Percentiles rank a stretch among this genome's conserved stretches.
Conservation (phyloP, 2,113 vertebrate species). For the Brienomyrus brachyistius region DNA sequence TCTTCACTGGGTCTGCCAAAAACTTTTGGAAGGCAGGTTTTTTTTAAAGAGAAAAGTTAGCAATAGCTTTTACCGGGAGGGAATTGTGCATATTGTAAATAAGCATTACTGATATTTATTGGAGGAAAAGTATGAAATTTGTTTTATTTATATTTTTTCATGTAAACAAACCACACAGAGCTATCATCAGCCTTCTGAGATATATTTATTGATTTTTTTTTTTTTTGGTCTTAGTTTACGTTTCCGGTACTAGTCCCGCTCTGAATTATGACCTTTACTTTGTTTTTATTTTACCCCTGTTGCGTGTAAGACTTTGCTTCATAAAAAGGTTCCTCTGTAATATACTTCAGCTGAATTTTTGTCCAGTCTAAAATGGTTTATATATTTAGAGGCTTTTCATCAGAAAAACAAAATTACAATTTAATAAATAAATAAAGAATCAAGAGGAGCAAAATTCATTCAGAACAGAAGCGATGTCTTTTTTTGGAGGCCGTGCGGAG, state of each 20-base stretch:
- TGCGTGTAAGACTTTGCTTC: background rate
- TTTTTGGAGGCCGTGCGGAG: slow-evolving; percentile 37
- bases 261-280: slow-evolving; percentile 27
- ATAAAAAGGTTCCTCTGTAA: background rate
- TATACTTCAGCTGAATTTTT: background rate
- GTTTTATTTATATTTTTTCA: slow-evolving; percentile 77
- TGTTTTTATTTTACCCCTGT: slow-evolving; percentile 9
- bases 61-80: slow-evolving; percentile 37
- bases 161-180: slow-evolving; percentile 44
- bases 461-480: slow-evolving; percentile 20
- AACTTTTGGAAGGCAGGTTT: slow-evolving; percentile 17
- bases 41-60: slow-evolving; percentile 31
- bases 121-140: slow-evolving; percentile 62
- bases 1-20: slow-evolving; percentile 26
- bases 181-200: slow-evolving; percentile 42
- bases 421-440: background rate
- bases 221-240: slow-evolving; percentile 28
- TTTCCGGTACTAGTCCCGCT: slow-evolving; percentile 27
- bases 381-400: background rate
- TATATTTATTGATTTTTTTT: slow-evolving; percentile 65
- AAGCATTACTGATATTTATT: slow-evolving; percentile 84
- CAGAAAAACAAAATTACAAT: background rate
- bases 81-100: slow-evolving; percentile 83
- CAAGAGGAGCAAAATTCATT: slow-evolving; percentile 30
- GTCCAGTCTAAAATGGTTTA: background rate